These are phyloP conservation scores for Pluvialis apricaria DNA, from an alignment of 2,113 vertebrate genomes.

Conservation along the genomic window DNA sequence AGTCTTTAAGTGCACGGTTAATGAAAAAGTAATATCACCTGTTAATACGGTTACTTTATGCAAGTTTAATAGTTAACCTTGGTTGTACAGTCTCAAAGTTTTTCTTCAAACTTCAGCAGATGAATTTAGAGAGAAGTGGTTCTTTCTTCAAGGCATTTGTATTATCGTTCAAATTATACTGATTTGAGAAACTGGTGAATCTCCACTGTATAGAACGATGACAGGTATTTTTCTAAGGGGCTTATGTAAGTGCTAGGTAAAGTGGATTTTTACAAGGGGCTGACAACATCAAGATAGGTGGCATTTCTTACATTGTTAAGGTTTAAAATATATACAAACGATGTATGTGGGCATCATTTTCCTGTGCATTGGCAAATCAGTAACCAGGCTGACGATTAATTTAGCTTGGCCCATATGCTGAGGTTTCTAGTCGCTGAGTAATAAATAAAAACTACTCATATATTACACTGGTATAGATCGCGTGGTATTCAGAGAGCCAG, in stretches of 20 bases:
- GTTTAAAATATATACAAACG: background rate
- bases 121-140: background rate
- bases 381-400: background rate
- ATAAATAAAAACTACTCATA: background rate
- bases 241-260: background rate
- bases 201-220: background rate
- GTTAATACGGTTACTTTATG: background rate
- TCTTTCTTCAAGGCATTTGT: background rate
- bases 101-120: conserved; percentile 17
- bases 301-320: background rate
- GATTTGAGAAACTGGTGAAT: background rate
- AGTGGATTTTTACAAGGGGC: background rate
- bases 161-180: background rate
- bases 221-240: background rate
- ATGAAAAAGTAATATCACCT: background rate
- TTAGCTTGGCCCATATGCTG: background rate
- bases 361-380: background rate
- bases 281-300: background rate
- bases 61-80: background rate
- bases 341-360: background rate
- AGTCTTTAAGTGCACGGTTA: background rate
- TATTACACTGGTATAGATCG: background rate
- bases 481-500: background rate
- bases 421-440: background rate
- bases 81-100: background rate